phyloP scores from a whole-genome alignment of 2,888 invertebrate genomes.

The Cyclophora albipunctata region DNA sequence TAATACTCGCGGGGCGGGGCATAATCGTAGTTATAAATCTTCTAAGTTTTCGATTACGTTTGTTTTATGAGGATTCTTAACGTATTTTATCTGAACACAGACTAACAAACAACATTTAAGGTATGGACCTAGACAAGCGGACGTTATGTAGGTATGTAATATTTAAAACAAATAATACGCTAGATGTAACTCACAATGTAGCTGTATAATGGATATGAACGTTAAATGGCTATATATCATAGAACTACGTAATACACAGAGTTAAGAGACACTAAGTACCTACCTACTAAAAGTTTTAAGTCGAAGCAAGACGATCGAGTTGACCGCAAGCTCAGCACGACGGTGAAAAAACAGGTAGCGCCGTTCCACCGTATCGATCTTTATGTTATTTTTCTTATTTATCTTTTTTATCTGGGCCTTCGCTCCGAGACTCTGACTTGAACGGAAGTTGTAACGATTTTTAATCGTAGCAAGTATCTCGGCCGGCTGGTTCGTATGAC shows the following conservation, averaged over 20 bases:
- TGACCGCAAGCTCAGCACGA: constrained; percentile 46
- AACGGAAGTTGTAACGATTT: constrained; percentile 75
- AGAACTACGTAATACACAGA: too few relatives aligned
- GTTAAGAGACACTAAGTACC: too few relatives aligned
- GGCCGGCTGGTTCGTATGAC: constrained; percentile 53
- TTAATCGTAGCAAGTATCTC: constrained; percentile 72
- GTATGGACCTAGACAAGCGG: too few relatives aligned
- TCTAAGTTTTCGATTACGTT: constrained; percentile 37
- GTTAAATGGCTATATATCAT: too few relatives aligned
- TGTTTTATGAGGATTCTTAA: too few relatives aligned
- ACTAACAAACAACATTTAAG: too few relatives aligned
- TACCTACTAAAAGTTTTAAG: constrained; percentile 6
- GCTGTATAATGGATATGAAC: too few relatives aligned
- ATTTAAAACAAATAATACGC: too few relatives aligned
- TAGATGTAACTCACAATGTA: too few relatives aligned
- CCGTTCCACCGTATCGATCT: constrained; percentile 70
- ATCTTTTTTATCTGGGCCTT: constrained; percentile 68
- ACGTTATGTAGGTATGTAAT: too few relatives aligned
- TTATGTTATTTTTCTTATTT: constrained; percentile 71
- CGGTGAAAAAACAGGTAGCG: constrained; percentile 70
- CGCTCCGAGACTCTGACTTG: constrained; percentile 55
- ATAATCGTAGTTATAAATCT: constrained; percentile 54
- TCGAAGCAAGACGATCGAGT: constrained; percentile 29
- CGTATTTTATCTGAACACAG: too few relatives aligned
- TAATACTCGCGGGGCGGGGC: constrained; percentile 47